Conservation (phyloP, 2,797 vertebrate species). For the Falco peregrinus region DNA sequence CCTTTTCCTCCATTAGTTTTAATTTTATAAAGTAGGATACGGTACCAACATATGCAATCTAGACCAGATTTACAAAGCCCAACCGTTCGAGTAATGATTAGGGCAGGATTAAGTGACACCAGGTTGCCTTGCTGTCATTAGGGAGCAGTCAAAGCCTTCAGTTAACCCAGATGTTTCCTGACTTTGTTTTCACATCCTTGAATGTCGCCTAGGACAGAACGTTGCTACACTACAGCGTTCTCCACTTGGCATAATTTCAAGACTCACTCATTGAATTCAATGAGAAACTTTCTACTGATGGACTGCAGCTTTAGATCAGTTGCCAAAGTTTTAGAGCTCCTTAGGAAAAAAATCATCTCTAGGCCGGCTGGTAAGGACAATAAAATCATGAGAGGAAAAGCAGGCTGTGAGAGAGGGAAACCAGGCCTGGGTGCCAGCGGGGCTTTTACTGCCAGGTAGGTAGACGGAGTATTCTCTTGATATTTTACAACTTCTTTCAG, state of each 20-base stretch:
- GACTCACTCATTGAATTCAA: neutral
- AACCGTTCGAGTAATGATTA: neutral
- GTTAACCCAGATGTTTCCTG: neutral
- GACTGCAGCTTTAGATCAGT: neutral
- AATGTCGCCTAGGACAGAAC: neutral
- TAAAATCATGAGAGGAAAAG: neutral
- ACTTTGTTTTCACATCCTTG: neutral
- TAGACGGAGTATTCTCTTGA: neutral
- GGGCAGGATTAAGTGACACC: neutral
- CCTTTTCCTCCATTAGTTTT: neutral
- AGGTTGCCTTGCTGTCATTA: neutral
- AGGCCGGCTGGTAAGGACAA: neutral
- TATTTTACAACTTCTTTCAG: neutral
- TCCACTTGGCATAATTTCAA: neutral
- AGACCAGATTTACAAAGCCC: neutral
- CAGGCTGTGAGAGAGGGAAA: neutral
- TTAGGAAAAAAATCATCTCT: neutral
- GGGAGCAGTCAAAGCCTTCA: neutral
- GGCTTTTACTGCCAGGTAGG: neutral
- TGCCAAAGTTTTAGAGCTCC: neutral
- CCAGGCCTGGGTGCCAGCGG: neutral
- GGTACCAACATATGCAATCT: fast-evolving
- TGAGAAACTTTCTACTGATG: neutral
- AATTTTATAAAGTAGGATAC: neutral
- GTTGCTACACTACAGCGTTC: neutral